Conservation (phyloP, 1,140 invertebrate genomes). For the Temnothorax nylanderi region DNA sequence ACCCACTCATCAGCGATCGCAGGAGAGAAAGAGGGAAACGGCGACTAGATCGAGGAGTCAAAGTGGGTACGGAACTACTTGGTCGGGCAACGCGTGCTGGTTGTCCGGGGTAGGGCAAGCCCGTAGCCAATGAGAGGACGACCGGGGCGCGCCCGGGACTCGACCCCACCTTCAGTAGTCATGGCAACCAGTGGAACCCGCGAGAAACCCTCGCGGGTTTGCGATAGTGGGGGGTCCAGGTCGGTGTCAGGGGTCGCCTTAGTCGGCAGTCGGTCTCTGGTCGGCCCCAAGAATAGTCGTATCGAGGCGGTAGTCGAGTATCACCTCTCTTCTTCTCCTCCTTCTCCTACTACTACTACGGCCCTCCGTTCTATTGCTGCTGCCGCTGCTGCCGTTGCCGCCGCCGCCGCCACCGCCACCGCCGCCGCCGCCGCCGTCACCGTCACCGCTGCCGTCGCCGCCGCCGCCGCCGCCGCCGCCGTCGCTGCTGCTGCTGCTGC, state of each 20-base stretch:
- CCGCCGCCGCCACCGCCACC: background rate
- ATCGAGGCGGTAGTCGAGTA: constrained; percentile 76
- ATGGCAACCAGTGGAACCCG: constrained; percentile 82
- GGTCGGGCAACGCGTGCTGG: constrained; percentile 63
- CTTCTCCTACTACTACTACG: constrained; percentile 59
- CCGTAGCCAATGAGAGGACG: constrained; percentile 82
- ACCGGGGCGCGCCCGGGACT: constrained; percentile 83
- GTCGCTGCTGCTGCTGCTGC: background rate
- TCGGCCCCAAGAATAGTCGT: constrained; percentile 84
- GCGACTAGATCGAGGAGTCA: constrained; percentile 53
- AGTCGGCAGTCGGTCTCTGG: constrained; percentile 85
- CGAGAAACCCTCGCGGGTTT: constrained; percentile 81
- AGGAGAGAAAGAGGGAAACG: constrained; percentile 34
- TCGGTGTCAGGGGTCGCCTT: constrained; percentile 85
- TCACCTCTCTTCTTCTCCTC: constrained; percentile 72
- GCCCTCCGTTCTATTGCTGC: constrained; percentile 22
- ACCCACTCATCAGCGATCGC: constrained; percentile 28
- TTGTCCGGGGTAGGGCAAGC: constrained; percentile 67
- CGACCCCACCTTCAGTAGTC: constrained; percentile 85
- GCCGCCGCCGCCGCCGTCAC: background rate
- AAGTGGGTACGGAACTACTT: constrained; percentile 64
- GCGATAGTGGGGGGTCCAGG: constrained; percentile 80
- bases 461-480: background rate
- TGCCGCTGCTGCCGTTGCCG: background rate
- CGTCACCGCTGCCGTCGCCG: background rate